These are phyloP conservation scores for Spinus pinus DNA, from an alignment of 2,797 vertebrate species.

Conservation along the genomic window DNA sequence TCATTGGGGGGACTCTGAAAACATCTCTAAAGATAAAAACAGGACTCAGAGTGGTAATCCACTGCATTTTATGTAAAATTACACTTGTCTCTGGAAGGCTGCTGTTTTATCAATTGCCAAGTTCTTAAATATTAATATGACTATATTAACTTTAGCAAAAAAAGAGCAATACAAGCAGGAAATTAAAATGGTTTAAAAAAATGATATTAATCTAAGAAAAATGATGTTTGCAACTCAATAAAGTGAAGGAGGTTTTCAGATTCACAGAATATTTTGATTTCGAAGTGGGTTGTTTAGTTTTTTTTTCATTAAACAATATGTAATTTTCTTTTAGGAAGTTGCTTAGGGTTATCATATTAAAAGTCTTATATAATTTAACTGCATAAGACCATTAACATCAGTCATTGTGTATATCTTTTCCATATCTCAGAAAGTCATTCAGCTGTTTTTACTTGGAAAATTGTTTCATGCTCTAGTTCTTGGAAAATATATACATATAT, in stretches of 20 bases:
- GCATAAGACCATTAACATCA: not conserved
- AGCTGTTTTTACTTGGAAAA: not conserved
- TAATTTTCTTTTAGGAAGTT: not conserved
- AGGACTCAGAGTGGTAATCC: not conserved
- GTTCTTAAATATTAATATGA: not conserved
- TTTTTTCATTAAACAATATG: not conserved
- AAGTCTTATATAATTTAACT: not conserved
- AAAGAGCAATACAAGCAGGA: not conserved
- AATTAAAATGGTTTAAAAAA: not conserved
- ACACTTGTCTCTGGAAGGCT: rapidly evolving
- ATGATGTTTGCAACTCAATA: not conserved
- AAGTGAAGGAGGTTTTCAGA: not conserved
- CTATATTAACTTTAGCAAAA: not conserved
- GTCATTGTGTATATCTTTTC: not conserved
- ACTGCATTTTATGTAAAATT: not conserved
- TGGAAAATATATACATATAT: not conserved
- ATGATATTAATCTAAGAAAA: not conserved
- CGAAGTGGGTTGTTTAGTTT: not conserved
- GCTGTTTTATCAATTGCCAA: not conserved
- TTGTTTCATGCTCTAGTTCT: not conserved
- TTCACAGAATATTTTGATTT: not conserved
- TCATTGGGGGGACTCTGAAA: not conserved
- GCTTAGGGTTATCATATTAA: not conserved
- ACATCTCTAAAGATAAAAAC: not conserved
- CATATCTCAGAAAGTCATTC: not conserved